A percentile compares a stretch with the other conserved stretches of the same genome.
phyloP scores from a whole-genome alignment of 2,113 vertebrate genomes.

The Corythoichthys haematopterus region DNA sequence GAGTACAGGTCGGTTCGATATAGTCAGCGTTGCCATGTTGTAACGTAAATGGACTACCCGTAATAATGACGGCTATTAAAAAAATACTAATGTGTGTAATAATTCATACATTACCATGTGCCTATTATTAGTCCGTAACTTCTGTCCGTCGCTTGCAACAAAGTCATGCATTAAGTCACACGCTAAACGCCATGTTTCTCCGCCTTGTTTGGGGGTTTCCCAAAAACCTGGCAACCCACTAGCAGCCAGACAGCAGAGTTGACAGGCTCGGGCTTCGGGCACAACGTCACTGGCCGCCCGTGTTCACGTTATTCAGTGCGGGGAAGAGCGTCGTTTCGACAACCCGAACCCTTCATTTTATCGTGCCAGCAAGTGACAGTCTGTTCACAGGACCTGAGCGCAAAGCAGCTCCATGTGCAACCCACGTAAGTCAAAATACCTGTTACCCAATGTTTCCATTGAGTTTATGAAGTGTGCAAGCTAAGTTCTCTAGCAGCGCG shows the following conservation, averaged over 20 bases:
- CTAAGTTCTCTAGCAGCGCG: slow-evolving; percentile 47
- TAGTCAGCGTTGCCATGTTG: background rate
- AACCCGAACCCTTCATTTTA: background rate
- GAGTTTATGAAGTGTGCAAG: slow-evolving; percentile 51
- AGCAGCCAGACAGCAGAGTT: slow-evolving; percentile 53
- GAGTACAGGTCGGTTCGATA: background rate
- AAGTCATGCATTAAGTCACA: background rate
- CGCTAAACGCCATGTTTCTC: background rate
- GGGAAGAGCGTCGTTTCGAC: slow-evolving; percentile 5
- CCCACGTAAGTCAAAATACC: slow-evolving; percentile 46
- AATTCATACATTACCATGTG: background rate
- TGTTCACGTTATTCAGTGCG: slow-evolving; percentile 17
- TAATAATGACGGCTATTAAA: background rate
- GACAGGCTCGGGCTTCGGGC: slow-evolving; percentile 23
- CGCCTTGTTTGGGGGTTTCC: slow-evolving; percentile 23
- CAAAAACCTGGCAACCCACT: slow-evolving; percentile 60
- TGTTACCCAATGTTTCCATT: slow-evolving; percentile 34
- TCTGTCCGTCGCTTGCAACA: background rate
- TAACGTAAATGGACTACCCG: background rate
- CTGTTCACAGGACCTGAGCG: background rate
- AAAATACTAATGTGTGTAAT: background rate
- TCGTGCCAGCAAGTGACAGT: slow-evolving; percentile 2
- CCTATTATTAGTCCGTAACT: background rate
- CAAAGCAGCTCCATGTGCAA: background rate
- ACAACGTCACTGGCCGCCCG: slow-evolving; percentile 16